A percentile compares a stretch with the other conserved stretches of the same genome.
phyloP scores from a whole-genome alignment of 2,888 invertebrate genomes.

The Yponomeuta cagnagella region DNA sequence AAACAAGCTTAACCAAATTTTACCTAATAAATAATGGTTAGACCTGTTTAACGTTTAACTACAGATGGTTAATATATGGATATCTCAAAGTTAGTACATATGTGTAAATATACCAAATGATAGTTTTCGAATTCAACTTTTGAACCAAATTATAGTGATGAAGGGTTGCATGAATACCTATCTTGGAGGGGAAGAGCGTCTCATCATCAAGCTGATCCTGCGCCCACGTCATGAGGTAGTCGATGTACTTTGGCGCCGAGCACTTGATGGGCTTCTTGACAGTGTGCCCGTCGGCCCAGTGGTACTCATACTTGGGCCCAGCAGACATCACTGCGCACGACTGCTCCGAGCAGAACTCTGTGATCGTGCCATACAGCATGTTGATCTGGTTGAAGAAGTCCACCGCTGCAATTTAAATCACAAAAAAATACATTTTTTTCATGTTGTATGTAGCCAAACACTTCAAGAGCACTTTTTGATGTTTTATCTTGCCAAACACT shows the following conservation, averaged over 20 bases:
- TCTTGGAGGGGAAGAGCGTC: slow-evolving; percentile 98
- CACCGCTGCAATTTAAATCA: slow-evolving; percentile 82
- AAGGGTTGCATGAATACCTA: slow-evolving; percentile 56
- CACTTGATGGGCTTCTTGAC: slow-evolving; percentile 99
- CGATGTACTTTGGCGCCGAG: slow-evolving; percentile 99
- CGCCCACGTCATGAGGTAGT: slow-evolving; percentile 99
- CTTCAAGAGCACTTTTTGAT: background rate
- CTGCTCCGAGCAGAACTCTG: slow-evolving; percentile 99
- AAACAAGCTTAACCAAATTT: too few species aligned
- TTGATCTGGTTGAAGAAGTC: slow-evolving; percentile 99
- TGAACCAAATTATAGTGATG: too few species aligned
- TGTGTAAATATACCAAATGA: too few species aligned
- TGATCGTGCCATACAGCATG: slow-evolving; percentile 99
- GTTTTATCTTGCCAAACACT: too few species aligned
- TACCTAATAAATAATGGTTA: too few species aligned
- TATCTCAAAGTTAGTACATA: too few species aligned
- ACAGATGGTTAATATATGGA: too few species aligned
- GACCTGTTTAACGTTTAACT: too few species aligned
- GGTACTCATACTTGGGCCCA: slow-evolving; percentile 99
- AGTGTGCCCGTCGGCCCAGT: slow-evolving; percentile 99
- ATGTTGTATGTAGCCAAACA: too few species aligned
- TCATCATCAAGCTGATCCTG: slow-evolving; percentile 99
- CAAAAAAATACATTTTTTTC: background rate
- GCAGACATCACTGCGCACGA: slow-evolving; percentile 99
- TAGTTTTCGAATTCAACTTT: too few species aligned